Evolutionary conservation across 2,113 vertebrate genomes (phyloP).

Genomic region (Gallinago media): DNA sequence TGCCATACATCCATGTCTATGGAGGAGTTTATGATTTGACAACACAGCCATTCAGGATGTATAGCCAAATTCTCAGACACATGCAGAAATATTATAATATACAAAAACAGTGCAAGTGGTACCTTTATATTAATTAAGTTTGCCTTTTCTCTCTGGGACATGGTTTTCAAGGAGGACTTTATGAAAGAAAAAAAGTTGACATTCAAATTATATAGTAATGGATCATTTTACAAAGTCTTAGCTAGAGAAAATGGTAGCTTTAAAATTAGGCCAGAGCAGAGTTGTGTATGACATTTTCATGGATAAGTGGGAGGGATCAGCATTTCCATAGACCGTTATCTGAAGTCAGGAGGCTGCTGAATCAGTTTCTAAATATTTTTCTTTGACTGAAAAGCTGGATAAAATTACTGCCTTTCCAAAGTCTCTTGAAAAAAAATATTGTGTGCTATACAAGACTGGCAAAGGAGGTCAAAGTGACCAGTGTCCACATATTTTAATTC

Average conservation of each 20-base stretch:
- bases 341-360: neutral
- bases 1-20: neutral
- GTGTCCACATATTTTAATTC: constrained; percentile 34
- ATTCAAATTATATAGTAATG: neutral
- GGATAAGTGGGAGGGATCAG: neutral
- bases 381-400: neutral
- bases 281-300: neutral
- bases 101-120: neutral
- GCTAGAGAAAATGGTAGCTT: neutral
- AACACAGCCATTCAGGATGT: neutral
- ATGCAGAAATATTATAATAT: neutral
- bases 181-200: neutral
- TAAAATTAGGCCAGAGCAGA: neutral
- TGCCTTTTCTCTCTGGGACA: neutral
- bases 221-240: neutral
- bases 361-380: constrained; percentile 5
- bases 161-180: neutral
- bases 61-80: neutral
- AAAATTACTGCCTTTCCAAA: neutral
- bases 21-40: neutral
- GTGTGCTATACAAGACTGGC: neutral
- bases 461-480: neutral
- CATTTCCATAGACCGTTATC: neutral
- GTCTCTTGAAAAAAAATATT: neutral
- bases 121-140: neutral